These are phyloP conservation scores for Psephotus haematonotus DNA, from an alignment of 2,113 vertebrate genomes.

Conservation along the genomic window DNA sequence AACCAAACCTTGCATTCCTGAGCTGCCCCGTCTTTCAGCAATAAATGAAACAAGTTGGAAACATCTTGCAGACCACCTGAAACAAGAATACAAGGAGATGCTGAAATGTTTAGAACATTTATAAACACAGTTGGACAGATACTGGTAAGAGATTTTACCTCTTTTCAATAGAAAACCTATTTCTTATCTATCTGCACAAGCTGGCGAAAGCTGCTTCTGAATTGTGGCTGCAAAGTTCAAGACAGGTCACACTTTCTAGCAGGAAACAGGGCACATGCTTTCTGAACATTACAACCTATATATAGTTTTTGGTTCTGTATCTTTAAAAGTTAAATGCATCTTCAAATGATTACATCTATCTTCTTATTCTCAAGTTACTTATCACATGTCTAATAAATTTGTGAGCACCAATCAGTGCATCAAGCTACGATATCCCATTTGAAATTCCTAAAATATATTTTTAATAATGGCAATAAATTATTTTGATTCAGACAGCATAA, in stretches of 20 bases:
- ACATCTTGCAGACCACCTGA: not conserved
- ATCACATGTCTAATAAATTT: slow-evolving; percentile 6
- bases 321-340: slow-evolving; percentile 12
- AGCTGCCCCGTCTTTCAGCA: not conserved
- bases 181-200: not conserved
- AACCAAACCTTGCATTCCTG: not conserved
- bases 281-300: not conserved
- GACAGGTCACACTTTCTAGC: not conserved
- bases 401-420: not conserved
- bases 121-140: not conserved
- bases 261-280: not conserved
- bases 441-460: slow-evolving; percentile 3
- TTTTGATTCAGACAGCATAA: slow-evolving; percentile 44
- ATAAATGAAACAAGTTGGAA: not conserved
- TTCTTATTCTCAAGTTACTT: slow-evolving; percentile 17
- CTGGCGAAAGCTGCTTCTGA: not conserved
- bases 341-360: not conserved
- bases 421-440: not conserved
- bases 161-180: not conserved
- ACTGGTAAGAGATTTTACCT: not conserved
- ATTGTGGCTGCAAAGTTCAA: not conserved
- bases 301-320: not conserved
- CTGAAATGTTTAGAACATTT: not conserved
- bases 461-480: slow-evolving; percentile 22
- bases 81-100: not conserved